phyloP scores from a whole-genome alignment of 1,140 invertebrate species.

The Meloidogyne hapla region DNA sequence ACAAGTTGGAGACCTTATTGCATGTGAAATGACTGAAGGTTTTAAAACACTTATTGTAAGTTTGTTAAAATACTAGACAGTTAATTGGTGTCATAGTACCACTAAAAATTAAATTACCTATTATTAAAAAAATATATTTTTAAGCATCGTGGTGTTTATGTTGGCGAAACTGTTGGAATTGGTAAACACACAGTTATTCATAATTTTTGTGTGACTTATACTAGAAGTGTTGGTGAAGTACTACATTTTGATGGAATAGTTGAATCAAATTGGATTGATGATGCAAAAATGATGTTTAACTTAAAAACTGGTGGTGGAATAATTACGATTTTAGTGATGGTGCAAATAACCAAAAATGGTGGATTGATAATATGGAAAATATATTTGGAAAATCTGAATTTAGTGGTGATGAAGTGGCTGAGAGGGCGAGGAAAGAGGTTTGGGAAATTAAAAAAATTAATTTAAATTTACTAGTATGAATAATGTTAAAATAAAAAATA shows the following conservation, averaged over 20 bases:
- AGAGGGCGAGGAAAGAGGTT: neutral
- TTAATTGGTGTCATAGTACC: too few species aligned
- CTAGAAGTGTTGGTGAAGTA: neutral
- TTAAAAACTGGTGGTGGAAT: neutral
- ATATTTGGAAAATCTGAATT: neutral
- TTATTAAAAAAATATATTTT: neutral
- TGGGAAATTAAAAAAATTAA: neutral
- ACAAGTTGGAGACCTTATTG: too few species aligned
- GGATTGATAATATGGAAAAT: neutral
- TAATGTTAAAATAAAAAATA: too few species aligned
- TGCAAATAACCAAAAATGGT: neutral
- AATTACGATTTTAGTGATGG: neutral
- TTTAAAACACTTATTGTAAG: too few species aligned
- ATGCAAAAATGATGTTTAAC: neutral
- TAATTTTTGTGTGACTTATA: neutral
- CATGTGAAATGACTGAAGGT: too few species aligned
- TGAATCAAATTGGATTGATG: too few species aligned
- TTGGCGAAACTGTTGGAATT: neutral
- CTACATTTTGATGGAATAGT: too few species aligned
- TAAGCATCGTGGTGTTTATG: neutral
- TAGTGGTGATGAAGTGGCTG: neutral
- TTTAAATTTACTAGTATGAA: neutral
- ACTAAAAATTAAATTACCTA: too few species aligned
- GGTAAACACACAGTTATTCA: neutral
- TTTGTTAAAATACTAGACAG: too few species aligned